Base-by-base conservation (phyloP, 92 coral and sea anemone genomes). In the Montipora capitata region DNA sequence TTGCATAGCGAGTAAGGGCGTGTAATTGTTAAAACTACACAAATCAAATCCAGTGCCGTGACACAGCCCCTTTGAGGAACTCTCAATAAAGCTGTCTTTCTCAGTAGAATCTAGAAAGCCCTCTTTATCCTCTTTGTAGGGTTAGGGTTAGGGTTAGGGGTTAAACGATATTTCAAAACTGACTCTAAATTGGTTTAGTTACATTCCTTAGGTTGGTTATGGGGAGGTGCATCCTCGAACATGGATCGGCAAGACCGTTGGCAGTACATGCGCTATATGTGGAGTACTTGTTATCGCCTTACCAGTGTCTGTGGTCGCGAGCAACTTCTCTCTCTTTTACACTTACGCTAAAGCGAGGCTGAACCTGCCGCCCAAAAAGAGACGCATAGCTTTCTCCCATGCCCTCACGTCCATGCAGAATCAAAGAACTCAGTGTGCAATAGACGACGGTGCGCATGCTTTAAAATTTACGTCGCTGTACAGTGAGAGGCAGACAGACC, bases 321-420 rank as follows among this genome's bases (percentile, higher is more conserved):
- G 98, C 17, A 97, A 97, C 96, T 97, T 97, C 67, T 92, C 96
- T 8, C 76, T 97, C 78, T 97, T 92, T 79, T 97, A 97, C 93
- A 97, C 99, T 35, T 97, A 97, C 76, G 99, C 98, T 75, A 97
- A 97, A 75, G 99, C 99, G 63, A 90, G 99, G 89, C 99, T 97
- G 72, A 97, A 97, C 87, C 45, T 97, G 15, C 99, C 99, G 5
- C 98, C 92, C 38, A 97, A 96, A 81, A 93, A 92, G 57, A 85
- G 91, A 52, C 91, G 98, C n/a, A 93, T 90, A 11, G 98, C 99
- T 78, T 77, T 97, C 40, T 93, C 99, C 59, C 98, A 97, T 74
- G 98, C 94, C 51, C 93, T 97, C 51, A 97, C 96, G 27, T 89
- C 99, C 76, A 90, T 97, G 98, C 93, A 92, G 40, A 91, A 88